Evolutionary conservation across 2,797 vertebrate species (phyloP).

Genomic region (Sebastolobus altivelis): DNA sequence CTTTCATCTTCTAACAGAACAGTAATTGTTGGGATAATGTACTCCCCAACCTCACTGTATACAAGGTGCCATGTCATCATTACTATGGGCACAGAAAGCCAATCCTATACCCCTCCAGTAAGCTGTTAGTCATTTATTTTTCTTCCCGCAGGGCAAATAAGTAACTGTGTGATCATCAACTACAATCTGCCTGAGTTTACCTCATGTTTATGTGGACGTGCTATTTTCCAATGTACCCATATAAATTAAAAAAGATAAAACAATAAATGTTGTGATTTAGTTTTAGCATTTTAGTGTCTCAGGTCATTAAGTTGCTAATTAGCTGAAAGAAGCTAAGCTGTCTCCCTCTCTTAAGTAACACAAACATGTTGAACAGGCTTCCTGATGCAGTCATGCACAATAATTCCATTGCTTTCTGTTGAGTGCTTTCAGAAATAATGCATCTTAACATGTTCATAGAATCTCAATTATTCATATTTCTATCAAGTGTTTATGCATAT

Average conservation of each 20-base stretch:
- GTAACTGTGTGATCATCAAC: slow-evolving; percentile 44
- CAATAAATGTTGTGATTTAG: slow-evolving; percentile 32
- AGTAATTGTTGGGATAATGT: slow-evolving; percentile 70
- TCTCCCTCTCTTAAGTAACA: slow-evolving; percentile 45
- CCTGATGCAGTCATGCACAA: slow-evolving; percentile 58
- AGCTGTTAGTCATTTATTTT: slow-evolving; percentile 18
- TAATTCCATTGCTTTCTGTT: slow-evolving; percentile 53
- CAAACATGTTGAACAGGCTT: slow-evolving; percentile 55
- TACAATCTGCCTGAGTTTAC: slow-evolving; percentile 37
- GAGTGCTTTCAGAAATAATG: slow-evolving; percentile 60
- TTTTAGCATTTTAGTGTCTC: slow-evolving; percentile 36
- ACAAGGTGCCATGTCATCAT: slow-evolving; percentile 38
- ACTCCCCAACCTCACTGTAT: slow-evolving; percentile 41
- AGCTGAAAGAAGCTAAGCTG: slow-evolving; percentile 32
- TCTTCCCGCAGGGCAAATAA: slow-evolving; percentile 53
- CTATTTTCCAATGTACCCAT: neutral
- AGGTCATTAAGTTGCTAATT: slow-evolving; percentile 61
- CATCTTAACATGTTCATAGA: slow-evolving; percentile 56
- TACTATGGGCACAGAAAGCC: slow-evolving; percentile 38
- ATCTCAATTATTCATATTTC: slow-evolving; percentile 69
- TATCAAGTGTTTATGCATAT: slow-evolving; percentile 1
- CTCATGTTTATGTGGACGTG: slow-evolving; percentile 13
- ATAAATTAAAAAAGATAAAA: slow-evolving; percentile 37
- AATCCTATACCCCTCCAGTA: slow-evolving; percentile 27
- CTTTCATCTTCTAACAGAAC: slow-evolving; percentile 69